Evolutionary conservation across 2,113 vertebrate genomes (phyloP), one percentile per base, ranked within the genome.

Genomic region (Chrysochloris asiatica): DNA sequence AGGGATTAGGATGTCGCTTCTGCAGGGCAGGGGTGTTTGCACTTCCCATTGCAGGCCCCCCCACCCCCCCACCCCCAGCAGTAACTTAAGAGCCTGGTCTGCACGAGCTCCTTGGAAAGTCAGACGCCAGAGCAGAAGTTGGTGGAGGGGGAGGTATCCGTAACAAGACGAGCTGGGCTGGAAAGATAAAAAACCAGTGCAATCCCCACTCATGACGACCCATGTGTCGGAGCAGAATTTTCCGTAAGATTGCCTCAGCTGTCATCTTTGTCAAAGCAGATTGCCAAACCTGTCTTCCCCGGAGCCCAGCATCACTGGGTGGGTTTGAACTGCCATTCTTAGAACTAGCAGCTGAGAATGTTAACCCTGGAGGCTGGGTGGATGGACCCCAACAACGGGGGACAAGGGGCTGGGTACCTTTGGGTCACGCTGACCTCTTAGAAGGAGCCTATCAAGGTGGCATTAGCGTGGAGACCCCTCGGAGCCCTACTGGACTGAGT

Each of bases 391-490:
- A 43, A 47, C 77, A 1, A 0, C 2, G 1, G 16, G 61, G 43
- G 26, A 3, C 21, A 30, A 8, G 26, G 43, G 43, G 4, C 61
- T 11, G 77, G 61, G 14, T 71, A 28, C 59, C 69, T 89, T 17
- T 59, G 50, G 0, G n/a, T 38, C 14, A 26, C 26, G 45, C 22
- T 30, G 22, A 4, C n/a, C 43, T 45, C 69, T 73, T 36, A 52
- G 65, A 30, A 36, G 30, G 5, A 10, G 4, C 1, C n/a, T 54
- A 6, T 41, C 16, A 0, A 38, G 41, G 24, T 1, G 10, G 36
- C 33, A 0, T 0, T 0, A 0, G 3, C 54, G 4, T 45, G 4
- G 17, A 26, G 48, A 11, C 30, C 45, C 67, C 19, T 2, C 9
- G 6, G n/a, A 7, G 28, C 56, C 50, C 0, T n/a, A n/a, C n/a